phyloP scores from a whole-genome alignment of 2,888 invertebrate genomes.

The Acheta domesticus region DNA sequence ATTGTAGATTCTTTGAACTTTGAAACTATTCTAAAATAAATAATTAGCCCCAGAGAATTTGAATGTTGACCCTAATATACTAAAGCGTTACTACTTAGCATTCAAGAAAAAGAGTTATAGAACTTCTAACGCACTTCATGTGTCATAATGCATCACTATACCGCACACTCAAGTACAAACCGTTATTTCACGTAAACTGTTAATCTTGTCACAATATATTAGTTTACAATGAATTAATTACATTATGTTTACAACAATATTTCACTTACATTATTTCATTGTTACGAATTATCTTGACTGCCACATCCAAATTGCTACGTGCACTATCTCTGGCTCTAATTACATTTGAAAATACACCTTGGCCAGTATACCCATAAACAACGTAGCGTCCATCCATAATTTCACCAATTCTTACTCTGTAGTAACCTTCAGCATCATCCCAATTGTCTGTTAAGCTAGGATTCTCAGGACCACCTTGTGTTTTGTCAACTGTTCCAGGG shows the following conservation, averaged over 20 bases:
- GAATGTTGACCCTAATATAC: too few species aligned
- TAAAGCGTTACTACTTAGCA: too few species aligned
- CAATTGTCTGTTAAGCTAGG: constrained; percentile 96
- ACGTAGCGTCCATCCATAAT: constrained; percentile 84
- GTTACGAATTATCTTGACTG: constrained; percentile 97
- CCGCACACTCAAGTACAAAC: too few species aligned
- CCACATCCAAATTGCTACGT: constrained; percentile 82
- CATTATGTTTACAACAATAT: not conserved
- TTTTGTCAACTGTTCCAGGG: constrained; percentile 57
- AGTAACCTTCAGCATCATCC: constrained; percentile 99
- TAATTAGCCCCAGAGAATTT: too few species aligned
- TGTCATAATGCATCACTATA: too few species aligned
- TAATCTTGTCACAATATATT: too few species aligned
- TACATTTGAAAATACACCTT: constrained; percentile 98
- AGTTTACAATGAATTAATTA: too few species aligned
- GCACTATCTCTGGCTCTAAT: constrained; percentile 90
- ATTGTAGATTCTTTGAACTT: too few species aligned
- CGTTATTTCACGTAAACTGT: too few species aligned
- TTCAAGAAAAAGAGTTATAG: too few species aligned
- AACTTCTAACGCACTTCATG: too few species aligned
- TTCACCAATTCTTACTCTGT: constrained; percentile 94
- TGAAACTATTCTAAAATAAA: too few species aligned
- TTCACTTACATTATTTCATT: constrained; percentile 92
- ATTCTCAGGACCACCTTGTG: constrained; percentile 59
- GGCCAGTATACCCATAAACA: constrained; percentile 97